Conservation (phyloP, 2,888 invertebrate genomes). For the Eupsilia transversa region DNA sequence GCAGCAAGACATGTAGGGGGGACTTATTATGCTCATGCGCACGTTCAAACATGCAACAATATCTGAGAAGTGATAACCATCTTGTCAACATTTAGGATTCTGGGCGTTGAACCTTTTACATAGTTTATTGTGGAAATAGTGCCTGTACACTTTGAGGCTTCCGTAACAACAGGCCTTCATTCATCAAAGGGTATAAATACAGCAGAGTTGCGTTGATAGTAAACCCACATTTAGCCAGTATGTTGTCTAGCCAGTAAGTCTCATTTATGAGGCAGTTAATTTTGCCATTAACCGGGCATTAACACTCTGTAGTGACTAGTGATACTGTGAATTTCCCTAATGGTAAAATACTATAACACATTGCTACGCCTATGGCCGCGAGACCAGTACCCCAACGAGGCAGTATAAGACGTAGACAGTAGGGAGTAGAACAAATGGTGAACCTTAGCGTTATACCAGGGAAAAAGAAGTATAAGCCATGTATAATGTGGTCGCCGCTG, state of each 20-base stretch:
- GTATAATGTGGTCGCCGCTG: too few relatives aligned
- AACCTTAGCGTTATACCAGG: not conserved
- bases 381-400: not conserved
- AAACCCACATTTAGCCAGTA: not conserved
- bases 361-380: not conserved
- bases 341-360: not conserved
- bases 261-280: too few relatives aligned
- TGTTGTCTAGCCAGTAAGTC: too few relatives aligned
- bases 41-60: slow-evolving; percentile 53
- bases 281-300: not conserved
- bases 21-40: slow-evolving; percentile 48
- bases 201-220: too few relatives aligned
- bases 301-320: too few relatives aligned
- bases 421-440: not conserved
- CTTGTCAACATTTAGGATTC: slow-evolving; percentile 55
- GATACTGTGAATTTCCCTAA: not conserved
- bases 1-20: slow-evolving; percentile 46
- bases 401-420: not conserved
- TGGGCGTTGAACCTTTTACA: slow-evolving; percentile 43
- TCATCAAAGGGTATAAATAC: not conserved
- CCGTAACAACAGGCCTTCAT: not conserved
- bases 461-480: not conserved
- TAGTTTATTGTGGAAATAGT: slow-evolving; percentile 15
- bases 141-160: not conserved
- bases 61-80: slow-evolving; percentile 57